A percentile compares a stretch with the other conserved stretches of the same genome.
Conservation (phyloP, 1,140 invertebrate species). For the Drosophila rhopaloa region DNA sequence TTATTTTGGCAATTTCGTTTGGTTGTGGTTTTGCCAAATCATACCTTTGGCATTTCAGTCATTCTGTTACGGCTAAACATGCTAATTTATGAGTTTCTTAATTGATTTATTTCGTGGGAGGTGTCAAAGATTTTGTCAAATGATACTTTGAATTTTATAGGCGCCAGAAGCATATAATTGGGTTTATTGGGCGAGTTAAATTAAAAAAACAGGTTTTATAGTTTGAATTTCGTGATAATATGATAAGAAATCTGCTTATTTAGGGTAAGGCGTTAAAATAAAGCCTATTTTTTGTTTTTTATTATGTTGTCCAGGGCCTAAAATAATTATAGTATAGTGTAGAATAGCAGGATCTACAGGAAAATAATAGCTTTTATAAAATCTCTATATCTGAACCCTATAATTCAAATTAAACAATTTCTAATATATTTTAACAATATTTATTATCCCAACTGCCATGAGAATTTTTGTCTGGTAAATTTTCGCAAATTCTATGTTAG, state of each 20-base stretch:
- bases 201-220: constrained; percentile 2
- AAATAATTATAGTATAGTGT: too few species aligned
- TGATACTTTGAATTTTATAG: constrained; percentile 39
- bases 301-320: neutral
- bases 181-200: constrained; percentile 17
- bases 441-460: constrained; percentile 13
- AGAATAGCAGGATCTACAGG: neutral
- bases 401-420: neutral
- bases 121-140: constrained; percentile 33
- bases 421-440: constrained; percentile 1
- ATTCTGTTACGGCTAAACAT: constrained; percentile 28
- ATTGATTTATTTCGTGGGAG: constrained; percentile 30
- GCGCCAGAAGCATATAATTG: constrained; percentile 24
- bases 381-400: neutral
- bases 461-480: constrained; percentile 31
- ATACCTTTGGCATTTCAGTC: constrained; percentile 58
- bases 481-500: neutral
- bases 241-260: neutral
- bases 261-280: too few species aligned
- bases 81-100: constrained; percentile 41
- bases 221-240: constrained; percentile 13
- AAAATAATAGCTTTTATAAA: neutral
- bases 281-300: neutral
- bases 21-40: constrained; percentile 43
- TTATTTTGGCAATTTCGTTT: constrained; percentile 22